A percentile compares a stretch with the other conserved stretches of the same genome.
These are phyloP conservation scores for Patella caerulea DNA, from an alignment of 2,888 invertebrate species.

Conservation along the genomic window DNA sequence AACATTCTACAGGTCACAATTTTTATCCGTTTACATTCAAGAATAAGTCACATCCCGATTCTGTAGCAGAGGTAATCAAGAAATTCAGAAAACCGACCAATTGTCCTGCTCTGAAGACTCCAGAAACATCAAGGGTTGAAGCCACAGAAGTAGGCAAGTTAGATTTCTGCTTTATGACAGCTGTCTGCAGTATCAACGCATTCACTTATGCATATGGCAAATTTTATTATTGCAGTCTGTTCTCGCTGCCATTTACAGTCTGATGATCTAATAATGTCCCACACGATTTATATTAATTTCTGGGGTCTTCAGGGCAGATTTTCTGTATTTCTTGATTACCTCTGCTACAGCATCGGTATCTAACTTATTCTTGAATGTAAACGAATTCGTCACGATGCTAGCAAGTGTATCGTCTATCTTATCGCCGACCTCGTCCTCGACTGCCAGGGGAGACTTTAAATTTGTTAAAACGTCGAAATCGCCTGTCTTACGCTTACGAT, in stretches of 20 bases:
- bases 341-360: not conserved
- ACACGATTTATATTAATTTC: slow-evolving; percentile 1
- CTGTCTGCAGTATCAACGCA: not conserved
- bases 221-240: not conserved
- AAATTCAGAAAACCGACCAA: too few relatives aligned
- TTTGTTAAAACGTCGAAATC: not conserved
- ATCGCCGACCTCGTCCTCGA: not conserved
- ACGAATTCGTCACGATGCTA: not conserved
- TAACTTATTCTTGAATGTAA: not conserved
- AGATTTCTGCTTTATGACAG: not conserved
- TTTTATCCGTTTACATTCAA: too few relatives aligned
- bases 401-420: not conserved
- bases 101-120: too few relatives aligned
- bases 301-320: not conserved
- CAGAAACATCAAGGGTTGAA: too few relatives aligned
- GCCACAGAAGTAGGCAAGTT: too few relatives aligned
- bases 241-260: not conserved
- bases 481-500: not conserved
- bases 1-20: too few relatives aligned
- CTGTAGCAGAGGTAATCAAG: too few relatives aligned
- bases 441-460: not conserved
- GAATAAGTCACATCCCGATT: too few relatives aligned
- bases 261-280: not conserved
- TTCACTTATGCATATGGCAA: not conserved
- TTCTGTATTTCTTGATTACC: not conserved